These are phyloP conservation scores for Manis pentadactyla DNA, from an alignment of 2,797 vertebrate genomes.

Conservation along the genomic window DNA sequence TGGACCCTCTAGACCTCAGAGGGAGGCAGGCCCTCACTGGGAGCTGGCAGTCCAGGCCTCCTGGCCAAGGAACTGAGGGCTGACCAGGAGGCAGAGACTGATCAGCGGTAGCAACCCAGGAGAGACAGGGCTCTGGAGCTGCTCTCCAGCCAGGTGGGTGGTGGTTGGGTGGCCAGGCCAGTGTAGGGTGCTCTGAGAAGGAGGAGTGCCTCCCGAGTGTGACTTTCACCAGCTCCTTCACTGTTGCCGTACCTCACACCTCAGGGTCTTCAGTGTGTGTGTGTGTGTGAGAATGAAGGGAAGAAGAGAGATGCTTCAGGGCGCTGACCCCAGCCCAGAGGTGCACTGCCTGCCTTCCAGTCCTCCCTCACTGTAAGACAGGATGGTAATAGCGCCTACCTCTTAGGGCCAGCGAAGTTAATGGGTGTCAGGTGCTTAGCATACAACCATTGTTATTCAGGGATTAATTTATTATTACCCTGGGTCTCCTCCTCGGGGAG, in stretches of 20 bases:
- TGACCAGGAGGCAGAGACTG: background rate
- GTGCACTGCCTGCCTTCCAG: background rate
- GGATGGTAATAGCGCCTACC: background rate
- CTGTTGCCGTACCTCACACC: background rate
- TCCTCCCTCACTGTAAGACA: background rate
- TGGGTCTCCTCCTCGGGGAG: slow-evolving; percentile 34
- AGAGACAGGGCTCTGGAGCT: background rate
- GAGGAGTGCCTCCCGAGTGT: background rate
- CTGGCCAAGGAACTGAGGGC: background rate
- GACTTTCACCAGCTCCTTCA: background rate
- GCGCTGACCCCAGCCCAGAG: no score
- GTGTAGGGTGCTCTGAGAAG: background rate
- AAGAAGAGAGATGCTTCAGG: background rate
- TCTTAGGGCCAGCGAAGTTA: background rate
- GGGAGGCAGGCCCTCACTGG: background rate
- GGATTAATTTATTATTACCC: slow-evolving; percentile 16
- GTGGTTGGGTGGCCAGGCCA: background rate
- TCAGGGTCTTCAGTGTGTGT: background rate
- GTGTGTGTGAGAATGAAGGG: background rate
- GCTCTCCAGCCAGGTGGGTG: background rate
- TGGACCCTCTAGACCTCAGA: background rate
- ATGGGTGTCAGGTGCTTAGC: slow-evolving; percentile 20
- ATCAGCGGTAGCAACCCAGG: background rate
- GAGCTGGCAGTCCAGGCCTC: background rate
- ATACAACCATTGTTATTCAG: background rate